Evolutionary conservation across 1,140 invertebrate genomes (phyloP).

Genomic region (Drosophila simulans): DNA sequence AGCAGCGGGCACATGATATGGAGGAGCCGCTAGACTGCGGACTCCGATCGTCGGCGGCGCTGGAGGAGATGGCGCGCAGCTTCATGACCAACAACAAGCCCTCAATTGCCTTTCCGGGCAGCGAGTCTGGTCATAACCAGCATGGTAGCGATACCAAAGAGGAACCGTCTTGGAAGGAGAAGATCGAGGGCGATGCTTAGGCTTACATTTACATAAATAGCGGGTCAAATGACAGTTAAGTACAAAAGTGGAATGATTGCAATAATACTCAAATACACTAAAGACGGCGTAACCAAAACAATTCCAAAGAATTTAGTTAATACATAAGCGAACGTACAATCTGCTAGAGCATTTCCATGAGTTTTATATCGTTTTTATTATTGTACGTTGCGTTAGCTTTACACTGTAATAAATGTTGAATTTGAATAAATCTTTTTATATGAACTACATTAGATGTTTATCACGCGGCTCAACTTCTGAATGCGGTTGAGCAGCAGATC

Average conservation of each 20-base stretch:
- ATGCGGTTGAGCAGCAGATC: constrained; percentile 98
- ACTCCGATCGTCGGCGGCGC: constrained; percentile 50
- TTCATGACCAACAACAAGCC: constrained; percentile 58
- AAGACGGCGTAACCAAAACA: constrained; percentile 60
- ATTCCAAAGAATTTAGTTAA: constrained; percentile 81
- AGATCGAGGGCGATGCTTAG: constrained; percentile 59
- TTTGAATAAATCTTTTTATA: constrained; percentile 73
- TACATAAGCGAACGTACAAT: constrained; percentile 48
- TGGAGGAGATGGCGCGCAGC: constrained; percentile 65
- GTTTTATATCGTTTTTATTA: constrained; percentile 60
- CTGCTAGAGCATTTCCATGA: constrained; percentile 71
- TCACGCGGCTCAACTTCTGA: constrained; percentile 99
- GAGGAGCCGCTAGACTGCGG: constrained; percentile 73
- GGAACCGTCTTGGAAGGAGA: constrained; percentile 62
- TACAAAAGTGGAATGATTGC: constrained; percentile 73
- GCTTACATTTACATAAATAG: constrained; percentile 34
- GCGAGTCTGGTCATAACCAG: constrained; percentile 20
- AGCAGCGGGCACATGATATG: constrained; percentile 48
- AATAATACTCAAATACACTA: constrained; percentile 77
- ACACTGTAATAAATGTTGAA: constrained; percentile 62
- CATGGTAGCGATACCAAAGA: constrained; percentile 54
- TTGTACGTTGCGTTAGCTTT: constrained; percentile 57
- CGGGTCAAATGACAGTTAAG: constrained; percentile 57
- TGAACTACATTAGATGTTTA: constrained; percentile 93
- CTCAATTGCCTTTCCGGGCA: constrained; percentile 26